Percentiles rank a stretch among this genome's conserved stretches.
phyloP scores from a whole-genome alignment of 2,113 vertebrate genomes.

The Mesitornis unicolor region DNA sequence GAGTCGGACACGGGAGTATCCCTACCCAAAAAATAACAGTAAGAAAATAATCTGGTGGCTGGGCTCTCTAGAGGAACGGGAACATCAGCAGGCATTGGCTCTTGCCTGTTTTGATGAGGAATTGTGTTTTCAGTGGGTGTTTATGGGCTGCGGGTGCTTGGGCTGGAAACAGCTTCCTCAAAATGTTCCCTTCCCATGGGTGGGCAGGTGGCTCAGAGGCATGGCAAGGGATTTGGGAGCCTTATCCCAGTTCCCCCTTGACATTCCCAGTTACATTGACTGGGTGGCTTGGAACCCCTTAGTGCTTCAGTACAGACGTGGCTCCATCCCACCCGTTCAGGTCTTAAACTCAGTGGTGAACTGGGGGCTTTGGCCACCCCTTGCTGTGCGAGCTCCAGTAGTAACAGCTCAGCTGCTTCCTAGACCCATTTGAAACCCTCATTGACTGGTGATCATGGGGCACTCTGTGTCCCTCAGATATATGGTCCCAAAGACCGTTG shows the following conservation, averaged over 20 bases:
- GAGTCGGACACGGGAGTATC: neutral
- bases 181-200: neutral
- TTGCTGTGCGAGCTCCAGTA: accelerated
- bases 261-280: neutral
- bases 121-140: neutral
- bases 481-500: neutral
- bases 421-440: neutral
- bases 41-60: neutral
- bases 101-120: neutral
- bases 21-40: neutral
- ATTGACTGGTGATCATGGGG: neutral
- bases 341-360: accelerated
- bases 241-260: neutral
- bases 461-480: neutral
- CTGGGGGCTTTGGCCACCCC: neutral
- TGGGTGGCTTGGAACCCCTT: neutral
- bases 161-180: neutral
- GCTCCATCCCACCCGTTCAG: neutral
- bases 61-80: neutral
- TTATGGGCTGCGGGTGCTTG: neutral
- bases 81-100: neutral
- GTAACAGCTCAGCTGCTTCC: neutral
- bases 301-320: neutral
- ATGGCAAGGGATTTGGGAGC: neutral
- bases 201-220: neutral